These are phyloP conservation scores for Ficedula albicollis DNA, from an alignment of 2,797 vertebrate species.

Conservation along the genomic window DNA sequence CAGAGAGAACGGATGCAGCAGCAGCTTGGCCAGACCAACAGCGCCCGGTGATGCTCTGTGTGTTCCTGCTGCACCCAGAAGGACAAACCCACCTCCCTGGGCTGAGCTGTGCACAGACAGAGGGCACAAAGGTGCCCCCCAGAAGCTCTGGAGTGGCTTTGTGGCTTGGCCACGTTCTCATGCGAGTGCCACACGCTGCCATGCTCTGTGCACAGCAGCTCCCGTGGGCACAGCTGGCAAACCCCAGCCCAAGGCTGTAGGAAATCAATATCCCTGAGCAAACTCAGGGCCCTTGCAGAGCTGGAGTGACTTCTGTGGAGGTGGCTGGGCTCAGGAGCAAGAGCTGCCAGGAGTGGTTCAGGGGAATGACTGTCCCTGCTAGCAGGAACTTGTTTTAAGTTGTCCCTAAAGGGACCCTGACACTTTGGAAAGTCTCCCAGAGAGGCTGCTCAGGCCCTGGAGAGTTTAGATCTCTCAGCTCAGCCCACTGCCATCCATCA, in stretches of 20 bases:
- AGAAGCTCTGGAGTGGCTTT: neutral
- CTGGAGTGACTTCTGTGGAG: neutral
- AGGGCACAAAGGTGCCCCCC: neutral
- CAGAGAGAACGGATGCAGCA: neutral
- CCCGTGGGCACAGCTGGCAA: neutral
- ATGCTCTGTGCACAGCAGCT: neutral
- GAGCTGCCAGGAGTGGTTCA: neutral
- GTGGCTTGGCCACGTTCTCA: neutral
- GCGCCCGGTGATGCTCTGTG: neutral
- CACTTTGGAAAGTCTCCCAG: neutral
- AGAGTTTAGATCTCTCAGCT: neutral
- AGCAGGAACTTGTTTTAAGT: neutral
- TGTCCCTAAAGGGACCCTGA: neutral
- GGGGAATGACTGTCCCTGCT: neutral
- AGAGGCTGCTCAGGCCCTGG: neutral
- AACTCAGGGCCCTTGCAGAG: neutral
- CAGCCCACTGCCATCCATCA: neutral
- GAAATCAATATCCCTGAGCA: neutral
- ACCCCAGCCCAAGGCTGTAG: neutral
- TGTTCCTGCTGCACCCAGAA: neutral
- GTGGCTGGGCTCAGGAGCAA: neutral
- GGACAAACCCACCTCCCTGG: neutral
- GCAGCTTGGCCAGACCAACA: neutral
- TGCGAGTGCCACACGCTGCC: fast-evolving
- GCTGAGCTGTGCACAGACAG: neutral